A percentile compares a stretch with the other conserved stretches of the same genome.
Conservation (phyloP, 2,113 vertebrate species). For the Neolamprologus sp. region DNA sequence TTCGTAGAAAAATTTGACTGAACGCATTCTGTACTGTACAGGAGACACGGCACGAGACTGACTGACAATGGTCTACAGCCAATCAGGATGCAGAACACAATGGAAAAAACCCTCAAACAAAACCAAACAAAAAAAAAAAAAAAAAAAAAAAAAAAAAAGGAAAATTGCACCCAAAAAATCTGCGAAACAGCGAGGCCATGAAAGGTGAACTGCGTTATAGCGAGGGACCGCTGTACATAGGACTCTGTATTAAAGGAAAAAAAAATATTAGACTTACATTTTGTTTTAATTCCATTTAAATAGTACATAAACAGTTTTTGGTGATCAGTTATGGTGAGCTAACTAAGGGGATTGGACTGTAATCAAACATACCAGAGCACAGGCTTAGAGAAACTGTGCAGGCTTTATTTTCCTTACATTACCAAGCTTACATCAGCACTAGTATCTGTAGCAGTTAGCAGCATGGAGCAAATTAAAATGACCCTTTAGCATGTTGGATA, state of each 20-base stretch:
- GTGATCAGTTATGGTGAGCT: not conserved
- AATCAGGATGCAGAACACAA: not conserved
- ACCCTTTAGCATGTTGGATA: not conserved
- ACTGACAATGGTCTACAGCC: not conserved
- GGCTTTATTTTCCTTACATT: not conserved
- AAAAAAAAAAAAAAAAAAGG: rapidly evolving
- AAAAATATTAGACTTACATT: not conserved
- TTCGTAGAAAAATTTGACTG: not conserved
- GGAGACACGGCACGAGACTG: not conserved
- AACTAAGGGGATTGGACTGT: not conserved
- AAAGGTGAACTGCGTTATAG: not conserved
- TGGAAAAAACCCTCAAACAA: rapidly evolving
- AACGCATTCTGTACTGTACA: not conserved
- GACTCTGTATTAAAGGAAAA: not conserved
- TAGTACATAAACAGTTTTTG: not conserved
- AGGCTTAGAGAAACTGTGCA: not conserved
- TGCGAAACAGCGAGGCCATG: rapidly evolving
- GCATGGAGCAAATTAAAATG: not conserved
- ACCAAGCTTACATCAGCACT: not conserved
- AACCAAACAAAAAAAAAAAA: not conserved
- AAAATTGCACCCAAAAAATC: not conserved
- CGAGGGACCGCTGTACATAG: not conserved
- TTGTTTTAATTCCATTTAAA: not conserved
- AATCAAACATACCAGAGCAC: not conserved
- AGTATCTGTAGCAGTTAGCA: not conserved